Base-by-base conservation (phyloP, 1,140 invertebrate species). In the Aphidius gifuensis region DNA sequence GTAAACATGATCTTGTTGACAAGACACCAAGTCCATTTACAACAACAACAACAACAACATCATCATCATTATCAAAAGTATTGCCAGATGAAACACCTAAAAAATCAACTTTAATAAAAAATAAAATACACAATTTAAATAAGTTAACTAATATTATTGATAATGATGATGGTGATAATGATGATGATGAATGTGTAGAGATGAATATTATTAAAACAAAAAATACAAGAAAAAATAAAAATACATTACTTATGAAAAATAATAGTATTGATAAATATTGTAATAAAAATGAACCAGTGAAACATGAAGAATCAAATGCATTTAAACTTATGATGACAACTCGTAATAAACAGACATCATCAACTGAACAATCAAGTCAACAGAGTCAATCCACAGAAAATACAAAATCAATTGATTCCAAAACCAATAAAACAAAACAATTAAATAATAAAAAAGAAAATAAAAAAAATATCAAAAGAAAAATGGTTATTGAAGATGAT, bases 21-120 rank as follows among this genome's bases (percentile, higher is more conserved):
- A 77, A 75, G 67, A 77, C 71, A 0, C 71, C 69, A 2, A 78
- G 72, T 63, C 71, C 71, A 9, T 63, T 66, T 39, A 49, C 62
- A 0, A 65, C 58, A 0, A 45, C 44, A 6, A 44, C 5, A 53
- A 57, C 11, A 57, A 11, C 2, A 32, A 4, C 4, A 32, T 32
- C 23, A 32, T 32, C 23, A 32, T 56, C 23, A 32, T 32, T 4
- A 32, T 56, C 1, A 40, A 6, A 38, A 6, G 5, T 32, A n/a
- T 47, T 56, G 5, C 53, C 58, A 3, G 44, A 64, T 49, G 62
- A 64, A 21, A 75, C 70, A 9, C 66, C 70, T 0, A 69, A 71
- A 48, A 43, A 58, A 42, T 53, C 54, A 21, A 64, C 45, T 57
- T 44, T 46, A 23, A 38, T 4, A 60, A 49, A 50, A 43, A 23